A percentile compares a stretch with the other conserved stretches of the same genome.
These are phyloP conservation scores for Orthosia cruda DNA, from an alignment of 2,888 invertebrate genomes.

Conservation along the genomic window DNA sequence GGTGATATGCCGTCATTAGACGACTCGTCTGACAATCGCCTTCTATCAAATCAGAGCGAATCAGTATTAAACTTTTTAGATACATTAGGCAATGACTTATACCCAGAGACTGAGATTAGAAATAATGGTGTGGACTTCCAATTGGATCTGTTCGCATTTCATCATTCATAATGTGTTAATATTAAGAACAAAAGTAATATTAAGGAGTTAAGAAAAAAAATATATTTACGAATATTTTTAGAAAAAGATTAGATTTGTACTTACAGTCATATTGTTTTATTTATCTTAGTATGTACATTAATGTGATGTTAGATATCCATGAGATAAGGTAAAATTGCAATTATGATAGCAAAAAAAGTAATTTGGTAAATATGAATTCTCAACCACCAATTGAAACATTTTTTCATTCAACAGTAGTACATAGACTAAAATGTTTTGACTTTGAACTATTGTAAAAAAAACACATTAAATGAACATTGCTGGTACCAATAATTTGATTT, in stretches of 20 bases:
- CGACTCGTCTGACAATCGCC: constrained; percentile 61
- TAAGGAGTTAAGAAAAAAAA: constrained; percentile 59
- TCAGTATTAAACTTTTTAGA: constrained; percentile 88
- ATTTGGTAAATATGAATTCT: constrained; percentile 26
- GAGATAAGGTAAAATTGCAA: constrained; percentile 37
- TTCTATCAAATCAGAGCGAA: constrained; percentile 76
- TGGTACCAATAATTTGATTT: constrained; percentile 41
- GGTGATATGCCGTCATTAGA: constrained; percentile 61
- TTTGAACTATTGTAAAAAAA: neutral
- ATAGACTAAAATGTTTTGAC: constrained; percentile 12
- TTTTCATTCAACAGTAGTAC: constrained; percentile 3
- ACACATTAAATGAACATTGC: constrained; percentile 23
- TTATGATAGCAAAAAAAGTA: constrained; percentile 36
- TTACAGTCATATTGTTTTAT: constrained; percentile 63
- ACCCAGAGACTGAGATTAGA: constrained; percentile 87
- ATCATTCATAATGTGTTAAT: constrained; percentile 76
- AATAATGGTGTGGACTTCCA: constrained; percentile 87
- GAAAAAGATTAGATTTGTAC: constrained; percentile 69
- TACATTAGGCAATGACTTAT: constrained; percentile 85
- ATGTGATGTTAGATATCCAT: constrained; percentile 24
- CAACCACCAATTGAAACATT: constrained; percentile 2
- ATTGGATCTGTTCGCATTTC: constrained; percentile 87
- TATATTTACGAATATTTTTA: constrained; percentile 69
- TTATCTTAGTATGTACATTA: constrained; percentile 52
- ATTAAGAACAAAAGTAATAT: constrained; percentile 50